These are phyloP conservation scores for Archaeoteleia sp. DNA, from an alignment of 2,888 invertebrate species.

Conservation along the genomic window DNA sequence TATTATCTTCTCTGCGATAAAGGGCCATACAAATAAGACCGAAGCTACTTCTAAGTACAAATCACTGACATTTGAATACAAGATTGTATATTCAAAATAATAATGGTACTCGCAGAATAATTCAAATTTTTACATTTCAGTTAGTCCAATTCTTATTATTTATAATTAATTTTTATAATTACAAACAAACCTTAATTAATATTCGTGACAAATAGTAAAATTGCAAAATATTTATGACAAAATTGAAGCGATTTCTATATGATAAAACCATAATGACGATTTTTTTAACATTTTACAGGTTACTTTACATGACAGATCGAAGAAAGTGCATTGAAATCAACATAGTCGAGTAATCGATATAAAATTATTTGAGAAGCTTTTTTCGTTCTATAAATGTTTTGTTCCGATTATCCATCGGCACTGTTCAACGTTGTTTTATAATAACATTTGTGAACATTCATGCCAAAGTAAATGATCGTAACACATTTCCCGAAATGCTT, in stretches of 20 bases:
- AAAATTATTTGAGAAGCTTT: not conserved
- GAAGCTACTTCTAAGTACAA: not conserved
- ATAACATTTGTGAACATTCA: not conserved
- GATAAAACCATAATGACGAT: too few species aligned
- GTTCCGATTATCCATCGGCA: not conserved
- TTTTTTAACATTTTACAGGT: not conserved
- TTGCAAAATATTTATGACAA: too few species aligned
- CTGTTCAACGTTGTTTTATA: not conserved
- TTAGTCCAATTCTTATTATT: too few species aligned
- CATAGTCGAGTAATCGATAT: conserved; percentile 10
- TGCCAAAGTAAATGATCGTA: not conserved
- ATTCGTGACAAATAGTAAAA: too few species aligned
- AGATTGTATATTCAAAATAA: too few species aligned
- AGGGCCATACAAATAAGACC: not conserved
- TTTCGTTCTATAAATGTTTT: not conserved
- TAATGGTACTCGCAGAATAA: too few species aligned
- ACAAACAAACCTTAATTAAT: too few species aligned
- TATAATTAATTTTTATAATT: too few species aligned
- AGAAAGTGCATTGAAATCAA: conserved; percentile 6
- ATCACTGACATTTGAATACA: not conserved
- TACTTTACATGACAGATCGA: not conserved
- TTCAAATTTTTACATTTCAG: too few species aligned
- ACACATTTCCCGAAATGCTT: conserved; percentile 10
- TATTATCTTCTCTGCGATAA: conserved; percentile 11
- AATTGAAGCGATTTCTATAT: too few species aligned